These are phyloP conservation scores for Actinopyga echinites DNA, from an alignment of 53 echinoderm and acorn worm genomes.

Conservation along the genomic window DNA sequence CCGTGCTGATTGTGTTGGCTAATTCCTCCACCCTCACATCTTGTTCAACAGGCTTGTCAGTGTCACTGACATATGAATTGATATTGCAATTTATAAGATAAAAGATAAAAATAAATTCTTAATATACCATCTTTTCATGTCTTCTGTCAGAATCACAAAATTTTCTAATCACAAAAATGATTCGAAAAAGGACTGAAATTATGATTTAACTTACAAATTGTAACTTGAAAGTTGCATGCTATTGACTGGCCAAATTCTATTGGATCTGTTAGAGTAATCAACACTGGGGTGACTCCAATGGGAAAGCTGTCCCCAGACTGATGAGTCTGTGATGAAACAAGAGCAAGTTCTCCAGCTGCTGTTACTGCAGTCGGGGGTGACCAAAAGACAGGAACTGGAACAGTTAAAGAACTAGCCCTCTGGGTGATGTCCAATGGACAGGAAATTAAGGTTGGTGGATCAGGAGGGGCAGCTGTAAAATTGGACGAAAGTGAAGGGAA, in stretches of 20 bases:
- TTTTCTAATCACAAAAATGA: too few species aligned
- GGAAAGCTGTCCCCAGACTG: neutral
- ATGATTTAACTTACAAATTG: neutral
- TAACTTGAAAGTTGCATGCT: neutral
- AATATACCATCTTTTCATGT: too few species aligned
- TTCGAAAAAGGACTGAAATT: too few species aligned
- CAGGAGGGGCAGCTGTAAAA: neutral
- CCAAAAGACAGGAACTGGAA: slow-evolving; percentile 8
- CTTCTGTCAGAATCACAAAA: too few species aligned
- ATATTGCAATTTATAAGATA: too few species aligned
- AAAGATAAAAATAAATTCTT: too few species aligned
- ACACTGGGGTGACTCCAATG: neutral
- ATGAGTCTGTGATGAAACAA: neutral
- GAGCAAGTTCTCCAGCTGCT: neutral
- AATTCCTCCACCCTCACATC: too few species aligned
- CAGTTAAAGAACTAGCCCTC: neutral
- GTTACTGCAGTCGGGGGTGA: slow-evolving; percentile 1
- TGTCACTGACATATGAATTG: too few species aligned
- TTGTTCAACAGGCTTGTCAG: too few species aligned
- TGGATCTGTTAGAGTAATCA: neutral
- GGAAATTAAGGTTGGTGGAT: slow-evolving; percentile 6
- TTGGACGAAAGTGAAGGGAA: too few species aligned
- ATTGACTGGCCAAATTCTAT: neutral
- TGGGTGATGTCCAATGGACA: slow-evolving; percentile 3
- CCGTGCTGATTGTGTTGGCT: too few species aligned